A percentile compares a stretch with the other conserved stretches of the same genome.
These are phyloP conservation scores for Radopholus similis DNA, from an alignment of 1,140 invertebrate species.

Conservation along the genomic window DNA sequence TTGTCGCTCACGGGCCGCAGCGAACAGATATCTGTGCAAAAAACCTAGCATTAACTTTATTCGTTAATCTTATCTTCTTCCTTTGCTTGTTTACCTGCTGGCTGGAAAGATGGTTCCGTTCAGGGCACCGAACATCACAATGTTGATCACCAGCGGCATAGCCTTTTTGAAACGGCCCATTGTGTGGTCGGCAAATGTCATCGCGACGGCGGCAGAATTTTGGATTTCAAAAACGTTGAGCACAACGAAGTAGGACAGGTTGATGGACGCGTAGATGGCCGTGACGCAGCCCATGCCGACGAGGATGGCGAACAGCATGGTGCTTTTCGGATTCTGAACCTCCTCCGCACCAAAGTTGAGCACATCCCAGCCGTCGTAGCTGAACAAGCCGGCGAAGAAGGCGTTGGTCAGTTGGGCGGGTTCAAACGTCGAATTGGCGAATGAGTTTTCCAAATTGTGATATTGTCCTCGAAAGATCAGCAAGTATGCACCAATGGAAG, in stretches of 20 bases:
- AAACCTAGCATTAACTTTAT: too few relatives aligned
- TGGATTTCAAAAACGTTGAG: conserved; percentile 34
- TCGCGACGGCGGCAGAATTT: conserved; percentile 37
- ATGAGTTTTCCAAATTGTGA: conserved; percentile 40
- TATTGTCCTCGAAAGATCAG: conserved; percentile 39
- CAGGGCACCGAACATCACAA: conserved; percentile 52
- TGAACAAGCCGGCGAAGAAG: conserved; percentile 45
- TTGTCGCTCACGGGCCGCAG: conserved; percentile 47
- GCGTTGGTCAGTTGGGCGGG: conserved; percentile 26
- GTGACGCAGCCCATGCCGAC: conserved; percentile 41
- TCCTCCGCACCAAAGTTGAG: conserved; percentile 52
- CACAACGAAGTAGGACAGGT: conserved; percentile 46
- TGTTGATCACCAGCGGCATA: conserved; percentile 51
- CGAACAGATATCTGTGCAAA: conserved; percentile 47
- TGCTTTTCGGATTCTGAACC: conserved; percentile 47
- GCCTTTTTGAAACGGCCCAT: conserved; percentile 47
- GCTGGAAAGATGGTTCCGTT: conserved; percentile 54
- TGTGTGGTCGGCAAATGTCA: conserved; percentile 45
- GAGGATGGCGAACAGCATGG: conserved; percentile 51
- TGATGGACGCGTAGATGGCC: conserved; percentile 39
- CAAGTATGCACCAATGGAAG: conserved; percentile 38
- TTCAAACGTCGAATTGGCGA: conserved; percentile 21
- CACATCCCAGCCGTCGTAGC: conserved; percentile 46
- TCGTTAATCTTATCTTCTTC: too few relatives aligned
- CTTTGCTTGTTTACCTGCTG: too few relatives aligned